These are phyloP conservation scores for Sinotaia quadrata DNA, from an alignment of 2,888 invertebrate genomes.

Conservation along the genomic window DNA sequence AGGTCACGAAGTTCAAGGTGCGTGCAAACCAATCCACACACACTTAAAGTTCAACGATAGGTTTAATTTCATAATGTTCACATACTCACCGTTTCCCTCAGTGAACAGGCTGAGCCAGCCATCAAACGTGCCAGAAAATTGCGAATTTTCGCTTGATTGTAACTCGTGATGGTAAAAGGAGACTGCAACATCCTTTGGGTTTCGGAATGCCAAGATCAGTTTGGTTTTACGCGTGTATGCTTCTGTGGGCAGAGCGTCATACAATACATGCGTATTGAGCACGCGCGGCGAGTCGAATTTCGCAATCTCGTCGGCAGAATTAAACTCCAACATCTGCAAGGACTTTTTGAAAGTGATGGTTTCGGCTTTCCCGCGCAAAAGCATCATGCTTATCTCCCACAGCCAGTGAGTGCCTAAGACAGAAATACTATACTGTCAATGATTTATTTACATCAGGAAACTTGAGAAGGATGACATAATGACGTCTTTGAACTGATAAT, in stretches of 20 bases:
- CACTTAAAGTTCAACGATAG: too few relatives aligned
- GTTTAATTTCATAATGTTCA: too few relatives aligned
- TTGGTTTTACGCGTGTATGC: neutral
- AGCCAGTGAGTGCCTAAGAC: conserved; percentile 23
- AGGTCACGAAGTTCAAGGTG: too few relatives aligned
- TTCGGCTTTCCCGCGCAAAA: conserved; percentile 4
- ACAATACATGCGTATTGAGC: conserved; percentile 22
- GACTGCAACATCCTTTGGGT: conserved; percentile 29
- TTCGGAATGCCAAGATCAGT: conserved; percentile 7
- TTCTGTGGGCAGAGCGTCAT: conserved; percentile 10
- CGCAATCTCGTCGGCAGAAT: neutral
- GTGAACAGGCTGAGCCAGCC: conserved; percentile 20
- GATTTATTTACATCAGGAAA: too few relatives aligned
- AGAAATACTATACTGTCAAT: neutral
- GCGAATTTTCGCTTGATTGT: conserved; percentile 17
- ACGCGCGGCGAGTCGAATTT: conserved; percentile 3
- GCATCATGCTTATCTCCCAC: conserved; percentile 27
- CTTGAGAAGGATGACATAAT: too few relatives aligned
- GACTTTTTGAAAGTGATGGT: conserved; percentile 25
- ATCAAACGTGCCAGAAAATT: conserved; percentile 14
- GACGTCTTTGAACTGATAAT: too few relatives aligned
- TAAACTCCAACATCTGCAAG: conserved; percentile 23
- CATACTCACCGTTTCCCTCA: conserved; percentile 27
- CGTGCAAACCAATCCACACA: too few relatives aligned
- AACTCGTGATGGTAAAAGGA: conserved; percentile 25